These are phyloP conservation scores for Ia io DNA, from an alignment of 2,113 vertebrate species.

Conservation along the genomic window DNA sequence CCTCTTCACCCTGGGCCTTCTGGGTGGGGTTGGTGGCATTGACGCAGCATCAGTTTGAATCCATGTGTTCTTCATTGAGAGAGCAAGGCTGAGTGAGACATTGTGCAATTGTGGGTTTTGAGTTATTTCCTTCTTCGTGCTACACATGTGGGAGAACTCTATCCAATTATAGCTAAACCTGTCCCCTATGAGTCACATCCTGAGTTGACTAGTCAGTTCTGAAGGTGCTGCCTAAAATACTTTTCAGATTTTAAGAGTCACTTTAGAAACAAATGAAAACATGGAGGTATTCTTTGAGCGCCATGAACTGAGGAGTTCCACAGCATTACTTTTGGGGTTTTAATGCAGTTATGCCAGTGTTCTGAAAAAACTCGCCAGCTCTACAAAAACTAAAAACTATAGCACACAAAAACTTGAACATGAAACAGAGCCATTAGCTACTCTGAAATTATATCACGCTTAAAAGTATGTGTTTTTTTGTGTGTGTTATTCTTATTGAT, in stretches of 20 bases:
- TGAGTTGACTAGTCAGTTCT: constrained; percentile 44
- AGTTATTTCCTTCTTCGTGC: neutral
- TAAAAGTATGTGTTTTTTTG: neutral
- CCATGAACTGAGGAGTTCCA: neutral
- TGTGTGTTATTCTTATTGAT: constrained; percentile 34
- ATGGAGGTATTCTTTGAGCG: neutral
- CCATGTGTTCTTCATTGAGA: constrained; percentile 67
- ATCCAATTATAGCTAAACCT: constrained; percentile 66
- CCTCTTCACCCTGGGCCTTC: neutral
- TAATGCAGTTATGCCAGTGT: neutral
- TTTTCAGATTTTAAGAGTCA: constrained; percentile 50
- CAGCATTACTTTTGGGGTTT: neutral
- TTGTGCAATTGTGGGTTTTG: constrained; percentile 68
- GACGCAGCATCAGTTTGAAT: neutral
- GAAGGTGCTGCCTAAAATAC: constrained; percentile 60
- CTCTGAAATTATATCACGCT: constrained; percentile 8
- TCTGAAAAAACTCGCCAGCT: constrained; percentile 22
- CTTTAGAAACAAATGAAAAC: constrained; percentile 30
- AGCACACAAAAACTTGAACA: neutral
- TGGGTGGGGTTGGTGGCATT: constrained; percentile 18
- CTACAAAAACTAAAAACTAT: neutral
- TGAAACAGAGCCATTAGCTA: constrained; percentile 37
- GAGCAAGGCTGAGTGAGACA: constrained; percentile 38
- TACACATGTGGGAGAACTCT: constrained; percentile 56
- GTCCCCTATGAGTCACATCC: constrained; percentile 66